Evolutionary conservation across 2,888 invertebrate species (phyloP).

Genomic region (Gari tellinella): DNA sequence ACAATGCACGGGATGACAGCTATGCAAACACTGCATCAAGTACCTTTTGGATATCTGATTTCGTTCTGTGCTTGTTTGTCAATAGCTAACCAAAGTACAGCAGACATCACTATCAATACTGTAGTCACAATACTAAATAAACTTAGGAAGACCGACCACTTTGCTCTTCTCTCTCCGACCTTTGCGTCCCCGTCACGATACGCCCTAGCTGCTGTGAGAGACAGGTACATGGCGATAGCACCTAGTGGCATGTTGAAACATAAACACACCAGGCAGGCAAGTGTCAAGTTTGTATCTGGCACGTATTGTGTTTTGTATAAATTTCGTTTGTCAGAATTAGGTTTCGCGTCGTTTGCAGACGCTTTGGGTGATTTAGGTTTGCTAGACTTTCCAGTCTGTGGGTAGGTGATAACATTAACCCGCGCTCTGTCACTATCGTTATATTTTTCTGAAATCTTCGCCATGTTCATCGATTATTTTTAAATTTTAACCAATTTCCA

Average conservation of each 20-base stretch:
- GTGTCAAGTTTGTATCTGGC: conserved; percentile 66
- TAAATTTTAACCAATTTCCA: no score
- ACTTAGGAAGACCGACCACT: conserved; percentile 62
- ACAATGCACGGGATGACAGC: no score
- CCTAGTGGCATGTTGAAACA: conserved; percentile 70
- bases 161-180: conserved; percentile 57
- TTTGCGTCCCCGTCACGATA: conserved; percentile 61
- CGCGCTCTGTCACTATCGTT: no score
- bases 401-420: no score
- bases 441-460: no score
- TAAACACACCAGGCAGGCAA: conserved; percentile 66
- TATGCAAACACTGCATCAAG: conserved; percentile 1
- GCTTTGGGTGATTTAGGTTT: no score
- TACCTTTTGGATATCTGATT: conserved; percentile 4
- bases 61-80: conserved; percentile 41
- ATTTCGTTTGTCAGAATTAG: no score
- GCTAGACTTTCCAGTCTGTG: no score
- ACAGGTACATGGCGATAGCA: conserved; percentile 64
- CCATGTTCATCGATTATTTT: no score
- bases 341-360: no score
- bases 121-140: conserved; percentile 66
- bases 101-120: conserved; percentile 63
- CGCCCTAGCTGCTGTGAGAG: conserved; percentile 63
- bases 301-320: conserved; percentile 27
- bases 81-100: conserved; percentile 61